phyloP scores from a whole-genome alignment of 1,140 invertebrate genomes.

The Drosophila athabasca region DNA sequence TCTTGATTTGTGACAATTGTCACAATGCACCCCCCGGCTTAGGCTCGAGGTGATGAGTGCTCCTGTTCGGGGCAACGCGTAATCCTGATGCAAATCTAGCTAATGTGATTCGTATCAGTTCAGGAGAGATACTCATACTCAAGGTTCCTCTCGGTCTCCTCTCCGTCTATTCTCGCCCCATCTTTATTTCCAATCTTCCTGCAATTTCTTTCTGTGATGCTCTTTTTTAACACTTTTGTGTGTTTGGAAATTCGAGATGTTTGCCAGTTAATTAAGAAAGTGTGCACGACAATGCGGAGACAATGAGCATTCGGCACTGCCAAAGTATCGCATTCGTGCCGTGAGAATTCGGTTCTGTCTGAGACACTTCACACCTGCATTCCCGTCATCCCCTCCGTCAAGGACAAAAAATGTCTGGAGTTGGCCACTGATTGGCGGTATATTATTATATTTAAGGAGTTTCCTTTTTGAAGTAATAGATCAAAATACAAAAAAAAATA shows the following conservation, averaged over 20 bases:
- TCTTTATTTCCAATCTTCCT: slow-evolving; percentile 16
- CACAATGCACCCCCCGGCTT: slow-evolving; percentile 48
- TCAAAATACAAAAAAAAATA: too few relatives aligned
- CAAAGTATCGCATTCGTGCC: slow-evolving; percentile 33
- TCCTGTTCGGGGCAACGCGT: slow-evolving; percentile 47
- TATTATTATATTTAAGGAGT: too few relatives aligned
- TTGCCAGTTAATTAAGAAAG: slow-evolving; percentile 56
- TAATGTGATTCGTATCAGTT: slow-evolving; percentile 72
- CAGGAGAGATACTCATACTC: not conserved
- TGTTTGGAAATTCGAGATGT: slow-evolving; percentile 55
- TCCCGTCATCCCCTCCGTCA: too few relatives aligned
- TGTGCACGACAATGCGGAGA: slow-evolving; percentile 11
- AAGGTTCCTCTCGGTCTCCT: not conserved
- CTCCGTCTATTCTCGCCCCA: slow-evolving; percentile 11
- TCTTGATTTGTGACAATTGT: slow-evolving; percentile 72
- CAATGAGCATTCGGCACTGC: too few relatives aligned
- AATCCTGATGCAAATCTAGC: slow-evolving; percentile 75
- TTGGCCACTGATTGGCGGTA: too few relatives aligned
- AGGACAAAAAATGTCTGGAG: too few relatives aligned
- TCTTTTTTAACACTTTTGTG: slow-evolving; percentile 68
- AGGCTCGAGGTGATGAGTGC: slow-evolving; percentile 46
- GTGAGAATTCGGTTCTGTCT: slow-evolving; percentile 22
- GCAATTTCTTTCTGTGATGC: slow-evolving; percentile 35
- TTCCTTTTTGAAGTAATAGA: too few relatives aligned
- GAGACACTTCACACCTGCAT: slow-evolving; percentile 21